Percentiles rank a stretch among this genome's conserved stretches.
phyloP scores from a whole-genome alignment of 35 echinoderm and acorn worm species.

The Acanthaster planci region DNA sequence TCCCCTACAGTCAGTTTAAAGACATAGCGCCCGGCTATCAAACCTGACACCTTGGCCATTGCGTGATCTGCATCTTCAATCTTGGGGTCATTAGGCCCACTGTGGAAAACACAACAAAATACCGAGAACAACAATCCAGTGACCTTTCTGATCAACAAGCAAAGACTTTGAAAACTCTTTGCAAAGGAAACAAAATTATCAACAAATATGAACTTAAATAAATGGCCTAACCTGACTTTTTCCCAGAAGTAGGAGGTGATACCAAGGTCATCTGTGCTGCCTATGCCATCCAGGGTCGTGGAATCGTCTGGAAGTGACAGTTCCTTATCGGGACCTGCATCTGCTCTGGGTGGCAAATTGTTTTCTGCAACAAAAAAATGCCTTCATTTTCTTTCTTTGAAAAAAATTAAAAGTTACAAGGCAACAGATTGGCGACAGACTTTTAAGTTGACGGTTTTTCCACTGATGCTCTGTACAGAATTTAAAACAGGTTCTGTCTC shows the following conservation, averaged over 20 bases:
- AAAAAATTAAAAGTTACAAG: neutral
- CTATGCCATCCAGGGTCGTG: conserved; percentile 70
- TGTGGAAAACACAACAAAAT: conserved; percentile 31
- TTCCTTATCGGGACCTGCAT: conserved; percentile 92
- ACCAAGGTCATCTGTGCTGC: conserved; percentile 72
- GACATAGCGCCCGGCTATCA: conserved; percentile 64
- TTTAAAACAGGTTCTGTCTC: too few species aligned
- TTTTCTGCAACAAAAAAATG: conserved; percentile 48
- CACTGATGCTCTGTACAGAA: too few species aligned
- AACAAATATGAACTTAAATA: neutral
- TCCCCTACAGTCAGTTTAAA: conserved; percentile 76
- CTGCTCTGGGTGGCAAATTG: conserved; percentile 69
- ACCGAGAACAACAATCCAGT: too few species aligned
- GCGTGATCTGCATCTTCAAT: conserved; percentile 64
- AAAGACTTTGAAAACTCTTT: too few species aligned
- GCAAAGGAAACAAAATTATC: neutral
- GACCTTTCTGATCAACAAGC: neutral
- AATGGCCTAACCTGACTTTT: conserved; percentile 64
- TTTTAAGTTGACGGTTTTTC: too few species aligned
- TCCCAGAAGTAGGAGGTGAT: conserved; percentile 68
- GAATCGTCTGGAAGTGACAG: conserved; percentile 77
- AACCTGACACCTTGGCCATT: conserved; percentile 56
- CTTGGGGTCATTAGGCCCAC: conserved; percentile 60
- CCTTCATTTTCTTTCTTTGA: neutral
- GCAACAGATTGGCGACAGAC: too few species aligned